A percentile compares a stretch with the other conserved stretches of the same genome.
Conservation (phyloP, 2,113 vertebrate species). For the Poeciliopsis occidentalis region DNA sequence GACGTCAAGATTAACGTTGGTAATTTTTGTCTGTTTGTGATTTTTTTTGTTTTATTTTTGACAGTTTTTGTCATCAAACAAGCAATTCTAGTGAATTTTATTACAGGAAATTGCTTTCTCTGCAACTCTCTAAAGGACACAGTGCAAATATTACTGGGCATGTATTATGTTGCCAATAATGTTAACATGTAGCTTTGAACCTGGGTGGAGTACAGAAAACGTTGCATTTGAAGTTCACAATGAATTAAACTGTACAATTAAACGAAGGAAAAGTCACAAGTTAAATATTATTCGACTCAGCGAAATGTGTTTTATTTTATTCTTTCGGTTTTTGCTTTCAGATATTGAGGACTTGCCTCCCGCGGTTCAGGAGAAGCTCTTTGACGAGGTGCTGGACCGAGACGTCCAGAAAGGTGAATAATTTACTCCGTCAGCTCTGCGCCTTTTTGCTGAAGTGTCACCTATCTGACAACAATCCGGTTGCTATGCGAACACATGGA, state of each 20-base stretch:
- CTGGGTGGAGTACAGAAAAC: too few relatives aligned
- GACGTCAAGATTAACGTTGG: not conserved
- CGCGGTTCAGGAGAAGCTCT: conserved; percentile 96
- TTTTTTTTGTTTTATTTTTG: too few relatives aligned
- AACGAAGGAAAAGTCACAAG: not conserved
- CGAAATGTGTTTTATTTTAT: not conserved
- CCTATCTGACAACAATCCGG: conserved; percentile 1
- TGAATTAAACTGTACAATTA: too few relatives aligned
- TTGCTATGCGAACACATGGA: conserved; percentile 25
- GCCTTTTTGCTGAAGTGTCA: not conserved
- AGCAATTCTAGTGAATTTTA: too few relatives aligned
- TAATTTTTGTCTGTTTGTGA: not conserved
- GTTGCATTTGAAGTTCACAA: too few relatives aligned
- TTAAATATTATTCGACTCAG: not conserved
- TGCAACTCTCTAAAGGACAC: too few relatives aligned
- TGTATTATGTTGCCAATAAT: too few relatives aligned
- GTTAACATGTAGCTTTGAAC: too few relatives aligned
- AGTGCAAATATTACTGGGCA: too few relatives aligned
- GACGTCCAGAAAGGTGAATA: conserved; percentile 96
- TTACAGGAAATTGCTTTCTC: too few relatives aligned
- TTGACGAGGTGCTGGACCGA: conserved; percentile 97
- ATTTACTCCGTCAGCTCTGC: conserved; percentile 1
- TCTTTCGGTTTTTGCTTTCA: conserved; percentile 66
- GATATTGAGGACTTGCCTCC: conserved; percentile 97
- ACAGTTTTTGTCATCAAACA: too few relatives aligned